A percentile compares a stretch with the other conserved stretches of the same genome.
phyloP scores from a whole-genome alignment of 2,113 vertebrate species.

The Ceyx melanurus region DNA sequence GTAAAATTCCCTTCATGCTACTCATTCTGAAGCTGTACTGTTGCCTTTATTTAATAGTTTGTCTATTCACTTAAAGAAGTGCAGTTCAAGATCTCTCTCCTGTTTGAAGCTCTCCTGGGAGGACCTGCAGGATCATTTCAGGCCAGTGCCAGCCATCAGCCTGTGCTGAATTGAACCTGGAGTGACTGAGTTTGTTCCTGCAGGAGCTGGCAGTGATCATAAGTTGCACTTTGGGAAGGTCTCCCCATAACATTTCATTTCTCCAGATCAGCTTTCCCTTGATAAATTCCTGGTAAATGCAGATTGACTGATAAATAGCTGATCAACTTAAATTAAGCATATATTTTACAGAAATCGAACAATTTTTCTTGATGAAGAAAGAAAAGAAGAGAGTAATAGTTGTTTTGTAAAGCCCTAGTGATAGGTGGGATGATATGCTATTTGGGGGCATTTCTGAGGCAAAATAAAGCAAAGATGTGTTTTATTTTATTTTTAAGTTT shows the following conservation, averaged over 20 bases:
- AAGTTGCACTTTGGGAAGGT: not conserved
- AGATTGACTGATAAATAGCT: not conserved
- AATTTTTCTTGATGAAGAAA: not conserved
- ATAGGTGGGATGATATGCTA: not conserved
- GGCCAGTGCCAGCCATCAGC: not conserved
- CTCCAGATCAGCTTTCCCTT: not conserved
- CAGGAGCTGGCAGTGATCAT: not conserved
- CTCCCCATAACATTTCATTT: not conserved
- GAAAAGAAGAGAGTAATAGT: not conserved
- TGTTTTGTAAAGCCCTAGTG: not conserved
- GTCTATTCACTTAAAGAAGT: not conserved
- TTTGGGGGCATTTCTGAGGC: not conserved
- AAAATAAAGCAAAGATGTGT: not conserved
- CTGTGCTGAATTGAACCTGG: not conserved
- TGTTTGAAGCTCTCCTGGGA: not conserved
- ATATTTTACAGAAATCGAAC: not conserved
- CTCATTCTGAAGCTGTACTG: not conserved
- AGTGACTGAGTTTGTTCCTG: not conserved
- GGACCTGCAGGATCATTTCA: not conserved
- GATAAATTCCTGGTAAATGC: not conserved
- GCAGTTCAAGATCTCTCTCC: not conserved
- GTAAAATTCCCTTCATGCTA: not conserved
- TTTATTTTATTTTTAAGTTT: constrained; percentile 20
- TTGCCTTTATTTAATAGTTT: not conserved
- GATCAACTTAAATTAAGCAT: not conserved